These are phyloP conservation scores for Rhizomys pruinosus DNA, from an alignment of 2,113 vertebrate genomes.

Conservation along the genomic window DNA sequence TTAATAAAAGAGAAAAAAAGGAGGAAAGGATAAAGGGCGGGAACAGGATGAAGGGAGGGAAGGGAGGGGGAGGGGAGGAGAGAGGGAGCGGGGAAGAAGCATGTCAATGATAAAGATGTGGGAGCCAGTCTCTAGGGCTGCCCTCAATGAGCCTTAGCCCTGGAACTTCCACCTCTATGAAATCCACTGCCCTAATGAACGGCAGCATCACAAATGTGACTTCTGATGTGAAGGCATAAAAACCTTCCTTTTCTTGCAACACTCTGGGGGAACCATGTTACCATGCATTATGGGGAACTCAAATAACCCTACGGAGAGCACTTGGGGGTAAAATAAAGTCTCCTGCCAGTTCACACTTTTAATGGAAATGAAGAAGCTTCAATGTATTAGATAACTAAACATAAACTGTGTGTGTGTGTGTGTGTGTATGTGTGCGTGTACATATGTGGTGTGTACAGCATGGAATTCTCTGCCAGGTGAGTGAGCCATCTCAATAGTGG, in stretches of 20 bases:
- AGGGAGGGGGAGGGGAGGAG: too few relatives aligned
- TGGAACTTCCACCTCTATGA: not conserved
- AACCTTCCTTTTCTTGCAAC: not conserved
- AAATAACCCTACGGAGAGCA: not conserved
- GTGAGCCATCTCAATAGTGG: not conserved
- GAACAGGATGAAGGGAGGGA: too few relatives aligned
- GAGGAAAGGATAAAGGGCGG: too few relatives aligned
- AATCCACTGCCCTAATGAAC: not conserved
- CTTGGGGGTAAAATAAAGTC: not conserved
- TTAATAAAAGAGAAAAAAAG: too few relatives aligned
- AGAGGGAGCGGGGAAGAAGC: not conserved
- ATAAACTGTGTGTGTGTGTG: too few relatives aligned
- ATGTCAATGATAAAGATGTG: not conserved
- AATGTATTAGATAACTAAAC: too few relatives aligned
- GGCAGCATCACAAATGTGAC: not conserved
- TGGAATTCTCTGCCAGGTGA: not conserved
- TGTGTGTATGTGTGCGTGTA: too few relatives aligned
- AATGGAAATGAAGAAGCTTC: too few relatives aligned
- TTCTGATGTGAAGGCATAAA: not conserved
- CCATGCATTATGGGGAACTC: not conserved
- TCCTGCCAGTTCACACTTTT: not conserved
- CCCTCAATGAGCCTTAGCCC: not conserved
- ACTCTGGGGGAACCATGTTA: not conserved
- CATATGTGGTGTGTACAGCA: not conserved
- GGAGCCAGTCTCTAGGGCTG: not conserved